Evolutionary conservation across 2,797 vertebrate species (phyloP), one percentile per base, ranked within the genome.

Genomic region (Enteromius treurensis): DNA sequence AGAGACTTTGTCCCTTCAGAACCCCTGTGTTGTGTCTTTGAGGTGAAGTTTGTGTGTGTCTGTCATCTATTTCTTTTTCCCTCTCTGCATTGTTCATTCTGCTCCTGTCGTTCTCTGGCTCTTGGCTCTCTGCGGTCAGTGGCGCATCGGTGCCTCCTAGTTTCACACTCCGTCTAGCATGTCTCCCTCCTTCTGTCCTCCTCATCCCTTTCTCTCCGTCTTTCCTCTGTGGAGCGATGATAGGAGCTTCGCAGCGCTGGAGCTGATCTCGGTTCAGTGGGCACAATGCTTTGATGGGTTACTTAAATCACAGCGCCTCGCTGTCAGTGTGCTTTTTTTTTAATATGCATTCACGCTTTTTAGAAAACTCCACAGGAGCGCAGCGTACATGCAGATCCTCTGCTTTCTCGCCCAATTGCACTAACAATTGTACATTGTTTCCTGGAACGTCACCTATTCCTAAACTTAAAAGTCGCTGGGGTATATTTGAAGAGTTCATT

Each of bases 81-180:
- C 49, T 37, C 51, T 32, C 37, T 8, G 70, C 69, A 49, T 49
- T 13, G 37, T 70, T 80, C n/a, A 49, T 81, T 75, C 58, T 82
- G 19, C 40, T 26, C 34, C 86, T 82, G 49, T 87, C 79, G 17
- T 58, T 60, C 37, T 62, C 9, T 51, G 4, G 26, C 40, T 47
- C 37, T 29, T 6, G 51, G 88, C 23, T 49, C 58, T 51, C 73
- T 92, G 89, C 89, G 91, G 93, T 93, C 91, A 93, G 92, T 91
- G 92, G 92, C 90, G 91, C 92, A 89, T 88, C 89, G 91, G 82
- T 92, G 91, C 90, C 93, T 92, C 95, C 87, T 90, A 92, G 91
- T 94, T 95, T 95, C 93, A 94, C 92, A 94, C 91, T 92, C 90
- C 82, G 89, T 89, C 90, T 93, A 91, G 93, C 93, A 83, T 92